Base-by-base conservation (phyloP, 2,888 invertebrate species). In the Drosophila nr. fundita region DNA sequence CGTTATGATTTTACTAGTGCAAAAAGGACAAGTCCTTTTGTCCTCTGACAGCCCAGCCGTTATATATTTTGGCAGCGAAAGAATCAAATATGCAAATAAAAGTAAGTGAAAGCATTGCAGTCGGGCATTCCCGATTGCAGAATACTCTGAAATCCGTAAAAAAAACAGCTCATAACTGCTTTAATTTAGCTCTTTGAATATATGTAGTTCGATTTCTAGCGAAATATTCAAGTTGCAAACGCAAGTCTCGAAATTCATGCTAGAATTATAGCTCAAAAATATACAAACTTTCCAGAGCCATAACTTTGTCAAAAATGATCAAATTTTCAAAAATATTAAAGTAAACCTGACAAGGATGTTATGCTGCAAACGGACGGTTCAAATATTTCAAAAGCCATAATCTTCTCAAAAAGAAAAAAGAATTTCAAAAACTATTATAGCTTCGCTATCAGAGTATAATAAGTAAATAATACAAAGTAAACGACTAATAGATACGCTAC, bases 31-130 rank as follows among this genome's bases (percentile, higher is more conserved):
- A 63, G 60, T 57, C 48, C 63, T 67, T 73, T 76, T 79, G 68
- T 55, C 61, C 77, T 82, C 76, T 82, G 84, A 88, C 86, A 88
- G 80, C 77, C 71, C 42, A 68, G 64, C 59, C 30, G 63, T 54
- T 52, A 38, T 52, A 38, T 69, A 62, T 62, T 60, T 45, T 36
- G 34, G 63, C 45, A 54, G 45, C 11, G 13, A 29, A 21, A 36
- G 48, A 52, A 57, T 32, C n/a, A 52, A 63, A 60, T 36, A 54
- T 40, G 58, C 53, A 32, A 45, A 29, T 36, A 45, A 55, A 45
- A 42, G 29, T 6, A 38, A 7, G 24, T 15, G 15, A 8, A 45
- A 8, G 1, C 21, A 21, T 42, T 42, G 21, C n/a, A 38, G 38
- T 40, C 10, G 40, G n/a, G 2, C 21, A 42, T 11, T 11, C 2